A percentile compares a stretch with the other conserved stretches of the same genome.
Evolutionary conservation across 2,113 vertebrate species (phyloP).

Genomic region (Scalopus aquaticus): DNA sequence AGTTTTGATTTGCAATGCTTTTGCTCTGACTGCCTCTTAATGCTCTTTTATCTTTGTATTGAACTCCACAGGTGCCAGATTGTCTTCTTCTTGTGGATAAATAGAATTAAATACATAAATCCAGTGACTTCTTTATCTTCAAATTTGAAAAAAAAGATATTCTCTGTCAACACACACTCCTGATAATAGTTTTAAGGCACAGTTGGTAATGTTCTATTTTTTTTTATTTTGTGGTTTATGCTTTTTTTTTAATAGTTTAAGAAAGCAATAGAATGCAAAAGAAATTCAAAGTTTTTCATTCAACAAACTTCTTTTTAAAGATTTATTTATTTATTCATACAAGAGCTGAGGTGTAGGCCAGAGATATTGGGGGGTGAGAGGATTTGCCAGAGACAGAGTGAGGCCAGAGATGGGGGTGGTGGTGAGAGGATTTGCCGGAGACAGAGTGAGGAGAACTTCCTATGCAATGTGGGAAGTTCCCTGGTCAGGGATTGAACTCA

Average conservation of each 20-base stretch:
- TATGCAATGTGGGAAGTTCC: too few species aligned
- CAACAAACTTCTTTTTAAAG: too few species aligned
- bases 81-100: not conserved
- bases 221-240: not conserved
- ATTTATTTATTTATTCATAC: too few species aligned
- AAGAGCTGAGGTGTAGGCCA: too few species aligned
- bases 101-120: constrained; percentile 23
- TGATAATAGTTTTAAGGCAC: not conserved
- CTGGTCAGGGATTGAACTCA: too few species aligned
- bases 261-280: not conserved
- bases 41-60: constrained; percentile 15
- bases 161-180: not conserved
- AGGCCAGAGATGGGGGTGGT: too few species aligned
- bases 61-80: not conserved
- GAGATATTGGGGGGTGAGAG: too few species aligned
- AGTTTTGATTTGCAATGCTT: not conserved
- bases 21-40: not conserved
- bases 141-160: not conserved
- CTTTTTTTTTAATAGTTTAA: not conserved
- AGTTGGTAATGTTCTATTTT: not conserved
- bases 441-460: too few species aligned
- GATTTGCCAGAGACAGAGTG: too few species aligned
- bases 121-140: not conserved
- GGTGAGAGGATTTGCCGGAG: too few species aligned
- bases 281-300: not conserved